Evolutionary conservation across 2,113 vertebrate species (phyloP).

Genomic region (Melanotaenia duboulayi): DNA sequence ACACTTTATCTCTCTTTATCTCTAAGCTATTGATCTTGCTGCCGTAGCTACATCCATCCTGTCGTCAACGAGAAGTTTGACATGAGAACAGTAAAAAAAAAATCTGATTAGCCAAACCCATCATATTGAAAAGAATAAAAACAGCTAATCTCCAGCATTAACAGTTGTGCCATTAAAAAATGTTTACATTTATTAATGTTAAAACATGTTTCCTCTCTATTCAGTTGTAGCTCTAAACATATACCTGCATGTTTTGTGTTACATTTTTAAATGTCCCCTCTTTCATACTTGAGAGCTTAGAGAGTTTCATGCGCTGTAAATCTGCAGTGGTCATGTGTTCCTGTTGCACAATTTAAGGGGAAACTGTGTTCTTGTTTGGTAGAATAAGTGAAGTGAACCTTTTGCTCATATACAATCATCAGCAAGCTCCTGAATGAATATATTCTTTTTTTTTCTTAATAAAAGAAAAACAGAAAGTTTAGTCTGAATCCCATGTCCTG

Average conservation of each 20-base stretch:
- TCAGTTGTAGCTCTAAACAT: neutral
- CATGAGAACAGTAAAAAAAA: neutral
- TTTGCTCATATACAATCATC: neutral
- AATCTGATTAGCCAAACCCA: neutral
- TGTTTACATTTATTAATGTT: constrained; percentile 52
- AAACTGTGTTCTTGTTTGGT: constrained; percentile 19
- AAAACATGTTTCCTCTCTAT: neutral
- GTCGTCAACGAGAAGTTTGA: neutral
- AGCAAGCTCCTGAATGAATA: neutral
- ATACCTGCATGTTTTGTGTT: neutral
- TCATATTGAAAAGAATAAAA: neutral
- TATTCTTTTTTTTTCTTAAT: neutral
- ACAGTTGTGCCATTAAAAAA: constrained; percentile 44
- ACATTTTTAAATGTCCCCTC: neutral
- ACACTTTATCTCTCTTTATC: neutral
- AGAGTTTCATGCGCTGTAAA: constrained; percentile 29
- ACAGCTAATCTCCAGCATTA: neutral
- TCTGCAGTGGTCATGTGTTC: constrained; percentile 24
- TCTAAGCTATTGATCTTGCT: neutral
- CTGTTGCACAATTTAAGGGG: constrained; percentile 22
- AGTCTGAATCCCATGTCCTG: neutral
- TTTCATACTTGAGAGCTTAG: no score
- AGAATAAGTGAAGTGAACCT: neutral
- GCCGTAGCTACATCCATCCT: neutral
- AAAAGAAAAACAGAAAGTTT: constrained; percentile 2